Evolutionary conservation across 2,113 vertebrate species (phyloP).

Genomic region (Hoplias malabaricus): DNA sequence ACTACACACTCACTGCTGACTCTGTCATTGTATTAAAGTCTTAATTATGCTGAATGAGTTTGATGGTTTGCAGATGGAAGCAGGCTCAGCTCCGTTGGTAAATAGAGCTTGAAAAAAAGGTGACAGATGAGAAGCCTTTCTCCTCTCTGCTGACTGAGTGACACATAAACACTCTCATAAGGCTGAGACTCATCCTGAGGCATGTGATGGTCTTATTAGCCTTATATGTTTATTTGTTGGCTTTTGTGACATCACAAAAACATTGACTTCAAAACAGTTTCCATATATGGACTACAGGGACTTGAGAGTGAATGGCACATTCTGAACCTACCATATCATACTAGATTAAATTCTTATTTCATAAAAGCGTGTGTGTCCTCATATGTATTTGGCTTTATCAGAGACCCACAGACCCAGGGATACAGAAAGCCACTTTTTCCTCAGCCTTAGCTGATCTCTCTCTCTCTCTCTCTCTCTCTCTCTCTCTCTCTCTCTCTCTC

Average conservation of each 20-base stretch:
- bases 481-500: background rate
- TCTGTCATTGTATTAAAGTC: constrained; percentile 31
- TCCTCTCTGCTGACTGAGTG: background rate
- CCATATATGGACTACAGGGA: too few relatives aligned
- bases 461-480: background rate
- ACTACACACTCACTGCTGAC: constrained; percentile 20
- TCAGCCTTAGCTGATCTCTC: constrained; percentile 1
- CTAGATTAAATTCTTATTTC: too few relatives aligned
- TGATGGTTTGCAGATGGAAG: constrained; percentile 32
- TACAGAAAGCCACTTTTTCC: constrained; percentile 19
- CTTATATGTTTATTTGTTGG: too few relatives aligned
- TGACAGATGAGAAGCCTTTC: constrained; percentile 15
- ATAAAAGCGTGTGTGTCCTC: constrained; percentile 19
- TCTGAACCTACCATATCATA: too few relatives aligned
- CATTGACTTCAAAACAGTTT: too few relatives aligned
- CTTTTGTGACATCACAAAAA: too few relatives aligned
- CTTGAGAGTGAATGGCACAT: too few relatives aligned
- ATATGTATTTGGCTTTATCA: constrained; percentile 40
- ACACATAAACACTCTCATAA: background rate
- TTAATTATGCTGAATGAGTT: constrained; percentile 33
- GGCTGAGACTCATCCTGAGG: background rate
- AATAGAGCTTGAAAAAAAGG: constrained; percentile 26
- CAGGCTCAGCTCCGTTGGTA: constrained; percentile 17
- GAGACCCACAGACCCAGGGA: constrained; percentile 29
- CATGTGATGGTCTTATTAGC: background rate